Base-by-base conservation (phyloP, 2,888 invertebrate species). In the Chalcosyrphus nemorum region DNA sequence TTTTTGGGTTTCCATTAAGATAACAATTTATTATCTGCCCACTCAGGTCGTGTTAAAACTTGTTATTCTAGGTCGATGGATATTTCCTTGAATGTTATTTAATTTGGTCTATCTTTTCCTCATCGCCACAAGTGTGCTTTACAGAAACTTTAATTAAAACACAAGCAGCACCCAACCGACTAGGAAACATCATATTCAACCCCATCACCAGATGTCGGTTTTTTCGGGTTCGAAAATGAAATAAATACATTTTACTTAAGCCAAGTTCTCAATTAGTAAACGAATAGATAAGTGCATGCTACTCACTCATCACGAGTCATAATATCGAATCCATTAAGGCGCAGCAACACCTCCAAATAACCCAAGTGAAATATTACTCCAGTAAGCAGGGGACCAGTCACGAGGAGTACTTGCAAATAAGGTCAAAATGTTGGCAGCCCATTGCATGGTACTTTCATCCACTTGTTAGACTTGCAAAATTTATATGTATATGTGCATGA, bases 391-490 rank as follows among this genome's bases (percentile, higher is more conserved):
- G 4, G 24, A n/a, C n/a, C n/a, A 32, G 50, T 35, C n/a, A 21
- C 13, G 15, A 63, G 54, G 15, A 63, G 54, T 29, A 29, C 54
- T 71, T 52, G 54, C 43, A n/a, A 29, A 11, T 52, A 43, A 52
- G 50, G 76, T 68, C 68, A 68, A 76, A 68, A 76, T 24, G 50
- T 32, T 76, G 59, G 6, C 57, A 76, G 29, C 43, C 43, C 50
- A 29, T 68, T 43, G 21, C 21, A 52, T 27, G 11, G 47, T 45
- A 63, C 52, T 57, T 29, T 19, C 43, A 35, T 24, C 52, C 24
- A 43, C 27, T 45, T 63, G 3, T 15, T 5, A 11, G 19, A 24
- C 7, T 65, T 11, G 24, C 6, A 35, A 4, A 2, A 11, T 32
- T 32, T 32, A 11, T 32, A 11, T 32, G 38, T 24, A 1, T 47